Conservation (phyloP, 2,113 vertebrate species). For the Carassius carassius region DNA sequence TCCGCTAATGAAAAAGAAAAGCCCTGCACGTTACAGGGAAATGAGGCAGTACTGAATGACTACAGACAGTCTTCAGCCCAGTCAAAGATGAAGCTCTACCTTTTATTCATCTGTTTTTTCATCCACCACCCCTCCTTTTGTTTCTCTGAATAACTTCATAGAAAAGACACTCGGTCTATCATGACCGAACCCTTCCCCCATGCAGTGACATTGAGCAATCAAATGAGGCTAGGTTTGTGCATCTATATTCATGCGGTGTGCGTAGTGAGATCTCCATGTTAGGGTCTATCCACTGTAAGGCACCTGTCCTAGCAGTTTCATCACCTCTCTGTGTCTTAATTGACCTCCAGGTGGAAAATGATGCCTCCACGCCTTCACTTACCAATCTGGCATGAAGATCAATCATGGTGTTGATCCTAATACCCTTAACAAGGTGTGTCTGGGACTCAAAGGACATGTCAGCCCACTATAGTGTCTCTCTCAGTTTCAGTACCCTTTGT, state of each 20-base stretch:
- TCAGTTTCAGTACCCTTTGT: not conserved
- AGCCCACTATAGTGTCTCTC: constrained; percentile 16
- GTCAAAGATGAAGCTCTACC: constrained; percentile 29
- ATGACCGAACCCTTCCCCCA: constrained; percentile 40
- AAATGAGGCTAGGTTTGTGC: constrained; percentile 42
- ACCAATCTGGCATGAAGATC: constrained; percentile 71
- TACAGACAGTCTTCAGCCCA: constrained; percentile 12
- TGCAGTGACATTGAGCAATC: constrained; percentile 43
- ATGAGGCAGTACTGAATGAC: constrained; percentile 36
- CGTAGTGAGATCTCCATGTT: not conserved
- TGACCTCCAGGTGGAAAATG: constrained; percentile 61
- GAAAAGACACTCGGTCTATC: constrained; percentile 30
- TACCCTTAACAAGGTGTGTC: constrained; percentile 68
- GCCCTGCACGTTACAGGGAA: constrained; percentile 5
- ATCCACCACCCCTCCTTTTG: not conserved
- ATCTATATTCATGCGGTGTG: not conserved
- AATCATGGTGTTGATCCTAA: constrained; percentile 73
- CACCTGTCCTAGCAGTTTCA: constrained; percentile 9
- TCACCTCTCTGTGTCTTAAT: constrained; percentile 57
- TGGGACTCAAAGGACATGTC: constrained; percentile 65
- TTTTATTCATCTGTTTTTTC: constrained; percentile 1
- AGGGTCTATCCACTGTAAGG: constrained; percentile 3
- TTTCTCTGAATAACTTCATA: not conserved
- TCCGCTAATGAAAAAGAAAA: constrained; percentile 34
- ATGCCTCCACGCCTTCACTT: constrained; percentile 60